phyloP scores from a whole-genome alignment of 2,797 vertebrate species.

The Sebastes dallii region DNA sequence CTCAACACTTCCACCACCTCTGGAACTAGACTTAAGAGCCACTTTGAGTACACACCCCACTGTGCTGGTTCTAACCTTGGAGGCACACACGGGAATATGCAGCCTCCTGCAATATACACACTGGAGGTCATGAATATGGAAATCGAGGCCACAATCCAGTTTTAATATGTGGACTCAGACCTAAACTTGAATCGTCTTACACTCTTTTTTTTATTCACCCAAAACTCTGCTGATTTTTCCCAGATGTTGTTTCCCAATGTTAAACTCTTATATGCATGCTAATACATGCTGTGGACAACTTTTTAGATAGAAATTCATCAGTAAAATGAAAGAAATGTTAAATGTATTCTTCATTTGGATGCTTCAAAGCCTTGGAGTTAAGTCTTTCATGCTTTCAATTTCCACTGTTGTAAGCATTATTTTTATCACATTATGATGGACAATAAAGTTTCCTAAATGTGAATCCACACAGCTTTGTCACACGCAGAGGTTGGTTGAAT shows the following conservation, averaged over 20 bases:
- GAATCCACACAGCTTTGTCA: slow-evolving; percentile 23
- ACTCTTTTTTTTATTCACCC: not conserved
- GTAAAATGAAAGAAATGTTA: not conserved
- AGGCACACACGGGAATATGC: slow-evolving; percentile 20
- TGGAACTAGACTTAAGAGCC: slow-evolving; percentile 40
- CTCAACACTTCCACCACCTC: slow-evolving; percentile 36
- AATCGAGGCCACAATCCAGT: slow-evolving; percentile 18
- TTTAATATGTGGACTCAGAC: slow-evolving; percentile 11
- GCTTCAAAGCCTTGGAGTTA: not conserved
- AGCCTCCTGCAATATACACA: slow-evolving; percentile 25
- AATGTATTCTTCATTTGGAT: too few species aligned
- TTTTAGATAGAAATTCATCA: not conserved
- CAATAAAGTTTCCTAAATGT: slow-evolving; percentile 1
- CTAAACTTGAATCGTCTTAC: not conserved
- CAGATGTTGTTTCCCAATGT: slow-evolving; percentile 7
- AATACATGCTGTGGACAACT: not conserved
- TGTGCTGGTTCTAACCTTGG: slow-evolving; percentile 7
- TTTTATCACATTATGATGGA: not conserved
- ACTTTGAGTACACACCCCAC: slow-evolving; percentile 32
- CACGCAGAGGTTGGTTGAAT: slow-evolving; percentile 2
- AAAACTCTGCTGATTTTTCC: slow-evolving; percentile 5
- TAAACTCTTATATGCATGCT: not conserved
- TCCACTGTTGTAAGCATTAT: not conserved
- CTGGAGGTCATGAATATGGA: slow-evolving; percentile 37
- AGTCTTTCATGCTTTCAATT: not conserved